A percentile compares a stretch with the other conserved stretches of the same genome.
These are phyloP conservation scores for Emydoidea blandingii DNA, from an alignment of 2,797 vertebrate species.

Conservation along the genomic window DNA sequence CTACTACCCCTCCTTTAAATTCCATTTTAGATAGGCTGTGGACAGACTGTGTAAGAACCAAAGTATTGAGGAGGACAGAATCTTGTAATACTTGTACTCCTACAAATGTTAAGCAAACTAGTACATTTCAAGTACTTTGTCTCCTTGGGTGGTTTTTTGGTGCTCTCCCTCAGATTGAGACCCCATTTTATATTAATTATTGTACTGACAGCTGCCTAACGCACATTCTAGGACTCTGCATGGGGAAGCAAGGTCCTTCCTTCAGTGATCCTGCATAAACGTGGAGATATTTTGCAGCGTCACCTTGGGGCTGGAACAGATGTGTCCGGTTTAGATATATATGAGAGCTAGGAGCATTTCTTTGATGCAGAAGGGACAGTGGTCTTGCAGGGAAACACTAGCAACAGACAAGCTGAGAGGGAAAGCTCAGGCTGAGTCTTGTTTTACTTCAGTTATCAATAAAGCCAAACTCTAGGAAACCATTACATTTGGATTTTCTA, in stretches of 20 bases:
- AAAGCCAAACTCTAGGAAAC: background rate
- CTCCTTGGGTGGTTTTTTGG: background rate
- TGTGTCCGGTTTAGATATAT: background rate
- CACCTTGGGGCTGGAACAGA: background rate
- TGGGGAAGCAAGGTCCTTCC: background rate
- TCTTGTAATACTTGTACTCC: background rate
- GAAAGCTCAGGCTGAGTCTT: background rate
- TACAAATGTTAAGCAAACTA: background rate
- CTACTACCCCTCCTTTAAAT: background rate
- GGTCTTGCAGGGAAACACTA: background rate
- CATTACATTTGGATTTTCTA: background rate
- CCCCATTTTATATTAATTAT: background rate
- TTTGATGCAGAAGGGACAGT: background rate
- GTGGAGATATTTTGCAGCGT: constrained; percentile 56
- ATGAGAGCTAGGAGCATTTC: background rate
- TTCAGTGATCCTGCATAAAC: constrained; percentile 59
- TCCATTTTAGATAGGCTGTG: background rate
- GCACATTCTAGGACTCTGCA: background rate
- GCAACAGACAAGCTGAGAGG: background rate
- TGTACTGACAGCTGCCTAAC: constrained; percentile 2
- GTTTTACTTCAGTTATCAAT: background rate
- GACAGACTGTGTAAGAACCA: background rate
- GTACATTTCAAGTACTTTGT: background rate
- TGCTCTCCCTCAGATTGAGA: background rate
- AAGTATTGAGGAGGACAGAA: background rate